These are phyloP conservation scores for Zalophus californianus DNA, from an alignment of 2,797 vertebrate genomes.

Conservation along the genomic window DNA sequence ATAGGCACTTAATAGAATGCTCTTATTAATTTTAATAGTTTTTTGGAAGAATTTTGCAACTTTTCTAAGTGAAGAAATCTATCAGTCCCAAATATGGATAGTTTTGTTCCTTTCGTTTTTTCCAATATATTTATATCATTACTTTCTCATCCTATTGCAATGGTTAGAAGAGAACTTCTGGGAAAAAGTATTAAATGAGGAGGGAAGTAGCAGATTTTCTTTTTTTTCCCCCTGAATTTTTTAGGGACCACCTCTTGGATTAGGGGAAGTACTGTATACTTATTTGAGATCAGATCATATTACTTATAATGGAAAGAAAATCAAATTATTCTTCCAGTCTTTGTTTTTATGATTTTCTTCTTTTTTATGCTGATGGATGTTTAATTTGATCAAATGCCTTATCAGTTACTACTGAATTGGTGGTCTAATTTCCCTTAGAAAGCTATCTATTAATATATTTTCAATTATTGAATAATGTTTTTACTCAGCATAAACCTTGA, in stretches of 20 bases:
- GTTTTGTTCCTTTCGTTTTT: not conserved
- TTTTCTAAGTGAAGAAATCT: constrained; percentile 14
- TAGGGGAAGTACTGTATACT: not conserved
- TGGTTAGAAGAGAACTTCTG: not conserved
- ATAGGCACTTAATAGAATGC: not conserved
- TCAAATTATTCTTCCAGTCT: constrained; percentile 12
- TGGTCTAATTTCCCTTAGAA: constrained; percentile 50
- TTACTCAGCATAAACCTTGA: not conserved
- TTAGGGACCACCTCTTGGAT: not conserved
- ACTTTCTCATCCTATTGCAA: not conserved
- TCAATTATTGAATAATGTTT: constrained; percentile 1
- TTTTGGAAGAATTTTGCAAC: not conserved
- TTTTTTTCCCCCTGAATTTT: not conserved
- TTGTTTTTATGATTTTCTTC: constrained; percentile 10
- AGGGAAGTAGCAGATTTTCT: not conserved
- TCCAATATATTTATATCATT: not conserved
- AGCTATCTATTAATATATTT: constrained; percentile 14
- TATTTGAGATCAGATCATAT: not conserved
- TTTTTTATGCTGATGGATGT: not conserved
- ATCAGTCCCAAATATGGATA: not conserved
- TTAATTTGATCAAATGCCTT: constrained; percentile 31
- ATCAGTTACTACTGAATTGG: not conserved
- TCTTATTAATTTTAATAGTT: not conserved
- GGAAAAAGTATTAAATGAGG: not conserved
- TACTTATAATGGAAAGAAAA: constrained; percentile 20